Evolutionary conservation across 30 jellyfish, hydroid and myxozoan species (phyloP).

Genomic region (Chironex yamaguchii): DNA sequence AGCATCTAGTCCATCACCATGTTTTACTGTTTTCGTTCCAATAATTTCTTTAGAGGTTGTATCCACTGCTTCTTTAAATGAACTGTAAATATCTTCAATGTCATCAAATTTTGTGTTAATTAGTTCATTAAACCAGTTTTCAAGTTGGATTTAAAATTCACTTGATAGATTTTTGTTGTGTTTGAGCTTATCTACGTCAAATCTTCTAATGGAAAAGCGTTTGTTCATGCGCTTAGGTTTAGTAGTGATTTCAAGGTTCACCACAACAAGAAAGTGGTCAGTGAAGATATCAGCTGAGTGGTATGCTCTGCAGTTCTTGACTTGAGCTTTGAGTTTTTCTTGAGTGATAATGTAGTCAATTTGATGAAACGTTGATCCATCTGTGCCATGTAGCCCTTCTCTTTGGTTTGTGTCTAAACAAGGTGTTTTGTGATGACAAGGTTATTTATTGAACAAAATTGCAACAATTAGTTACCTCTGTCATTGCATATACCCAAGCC

Average conservation of each 20-base stretch:
- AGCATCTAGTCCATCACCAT: constrained; percentile 17
- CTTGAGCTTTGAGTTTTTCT: not conserved
- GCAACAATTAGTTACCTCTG: no score
- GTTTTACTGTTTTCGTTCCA: constrained; percentile 22
- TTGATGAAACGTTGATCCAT: constrained; percentile 5
- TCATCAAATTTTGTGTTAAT: constrained; percentile 5
- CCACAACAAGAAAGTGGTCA: constrained; percentile 44
- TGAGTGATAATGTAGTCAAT: not conserved
- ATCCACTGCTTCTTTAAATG: not conserved
- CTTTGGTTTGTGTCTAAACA: constrained; percentile 23
- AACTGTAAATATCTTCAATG: not conserved
- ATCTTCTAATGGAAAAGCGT: not conserved
- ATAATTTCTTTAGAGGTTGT: not conserved
- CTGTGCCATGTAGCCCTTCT: constrained; percentile 46
- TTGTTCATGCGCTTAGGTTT: not conserved
- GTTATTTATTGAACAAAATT: no score
- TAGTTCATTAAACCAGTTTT: not conserved
- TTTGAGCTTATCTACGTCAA: constrained; percentile 17
- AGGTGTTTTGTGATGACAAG: constrained; percentile 11
- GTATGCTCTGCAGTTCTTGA: constrained; percentile 40
- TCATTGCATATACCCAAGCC: no score
- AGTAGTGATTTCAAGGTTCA: no score
- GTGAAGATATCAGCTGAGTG: constrained; percentile 37
- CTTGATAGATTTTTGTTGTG: not conserved
- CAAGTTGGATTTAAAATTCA: constrained; percentile 5